Percentiles rank a stretch among this genome's conserved stretches.
Evolutionary conservation across 2,113 vertebrate species (phyloP).

Genomic region (Siniperca chuatsi): DNA sequence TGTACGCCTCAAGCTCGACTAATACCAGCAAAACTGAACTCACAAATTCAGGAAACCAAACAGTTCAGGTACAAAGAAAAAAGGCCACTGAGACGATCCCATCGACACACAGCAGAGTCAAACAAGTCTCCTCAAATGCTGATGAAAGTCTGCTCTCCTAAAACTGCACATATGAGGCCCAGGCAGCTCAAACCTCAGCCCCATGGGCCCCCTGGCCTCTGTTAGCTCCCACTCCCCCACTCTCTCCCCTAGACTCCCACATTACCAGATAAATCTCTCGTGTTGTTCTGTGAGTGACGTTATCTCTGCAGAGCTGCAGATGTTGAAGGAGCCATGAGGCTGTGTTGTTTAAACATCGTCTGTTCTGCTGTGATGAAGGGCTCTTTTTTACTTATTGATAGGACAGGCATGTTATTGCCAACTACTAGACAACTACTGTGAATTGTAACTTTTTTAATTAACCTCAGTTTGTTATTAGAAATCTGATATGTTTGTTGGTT

Average conservation of each 20-base stretch:
- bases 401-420: conserved; percentile 9
- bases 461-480: not conserved
- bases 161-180: conserved; percentile 80
- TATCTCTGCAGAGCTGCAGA: conserved; percentile 79
- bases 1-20: conserved; percentile 2
- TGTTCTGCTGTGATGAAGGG: conserved; percentile 9
- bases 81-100: conserved; percentile 10
- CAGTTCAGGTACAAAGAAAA: conserved; percentile 31
- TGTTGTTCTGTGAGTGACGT: conserved; percentile 77
- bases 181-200: conserved; percentile 73
- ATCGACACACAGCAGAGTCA: conserved; percentile 34
- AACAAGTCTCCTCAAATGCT: conserved; percentile 54
- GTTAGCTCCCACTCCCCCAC: conserved; percentile 70
- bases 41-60: conserved; percentile 48
- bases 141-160: conserved; percentile 69
- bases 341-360: conserved; percentile 52
- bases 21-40: conserved; percentile 37
- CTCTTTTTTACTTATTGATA: conserved; percentile 10
- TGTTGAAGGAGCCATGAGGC: conserved; percentile 63
- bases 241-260: conserved; percentile 70
- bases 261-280: conserved; percentile 79
- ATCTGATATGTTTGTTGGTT: not conserved
- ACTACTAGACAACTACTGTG: not conserved
- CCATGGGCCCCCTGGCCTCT: conserved; percentile 72
- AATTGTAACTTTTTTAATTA: not conserved